Evolutionary conservation across 1,140 invertebrate species (phyloP).

Genomic region (Meteorus sp.): DNA sequence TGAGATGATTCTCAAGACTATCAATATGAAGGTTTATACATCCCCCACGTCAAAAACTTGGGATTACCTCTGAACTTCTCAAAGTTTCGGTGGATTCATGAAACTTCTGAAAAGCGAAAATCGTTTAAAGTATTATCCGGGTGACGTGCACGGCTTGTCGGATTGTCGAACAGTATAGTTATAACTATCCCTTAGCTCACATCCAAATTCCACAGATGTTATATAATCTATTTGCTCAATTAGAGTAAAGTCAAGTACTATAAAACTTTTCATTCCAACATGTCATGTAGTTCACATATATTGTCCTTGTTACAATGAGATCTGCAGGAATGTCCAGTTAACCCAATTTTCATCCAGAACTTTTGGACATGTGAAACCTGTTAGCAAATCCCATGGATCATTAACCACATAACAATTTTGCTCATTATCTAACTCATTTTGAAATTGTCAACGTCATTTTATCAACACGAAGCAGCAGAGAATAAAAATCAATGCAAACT

Average conservation of each 20-base stretch:
- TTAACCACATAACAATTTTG: too few relatives aligned
- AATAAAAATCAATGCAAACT: too few relatives aligned
- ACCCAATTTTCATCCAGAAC: too few relatives aligned
- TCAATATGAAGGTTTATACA: not conserved
- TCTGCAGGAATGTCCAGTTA: too few relatives aligned
- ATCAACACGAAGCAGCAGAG: too few relatives aligned
- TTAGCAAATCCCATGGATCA: too few relatives aligned
- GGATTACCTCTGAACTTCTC: constrained; percentile 12
- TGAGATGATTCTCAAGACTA: not conserved
- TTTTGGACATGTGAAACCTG: too few relatives aligned
- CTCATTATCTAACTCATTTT: too few relatives aligned
- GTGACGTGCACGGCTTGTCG: constrained; percentile 34
- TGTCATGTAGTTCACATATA: not conserved
- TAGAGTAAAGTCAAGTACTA: not conserved
- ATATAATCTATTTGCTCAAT: constrained; percentile 6
- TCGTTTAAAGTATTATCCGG: constrained; percentile 45
- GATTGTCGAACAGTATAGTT: constrained; percentile 23
- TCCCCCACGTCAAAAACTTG: constrained; percentile 15
- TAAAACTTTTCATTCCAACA: too few relatives aligned
- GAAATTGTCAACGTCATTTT: too few relatives aligned
- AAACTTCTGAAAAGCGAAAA: constrained; percentile 30
- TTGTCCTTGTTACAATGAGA: not conserved
- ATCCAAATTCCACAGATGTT: not conserved
- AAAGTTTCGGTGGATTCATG: constrained; percentile 7
- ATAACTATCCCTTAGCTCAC: not conserved